Percentiles rank a stretch among this genome's conserved stretches.
Conservation (phyloP, 2,888 invertebrate species). For the Pollenia labialis region DNA sequence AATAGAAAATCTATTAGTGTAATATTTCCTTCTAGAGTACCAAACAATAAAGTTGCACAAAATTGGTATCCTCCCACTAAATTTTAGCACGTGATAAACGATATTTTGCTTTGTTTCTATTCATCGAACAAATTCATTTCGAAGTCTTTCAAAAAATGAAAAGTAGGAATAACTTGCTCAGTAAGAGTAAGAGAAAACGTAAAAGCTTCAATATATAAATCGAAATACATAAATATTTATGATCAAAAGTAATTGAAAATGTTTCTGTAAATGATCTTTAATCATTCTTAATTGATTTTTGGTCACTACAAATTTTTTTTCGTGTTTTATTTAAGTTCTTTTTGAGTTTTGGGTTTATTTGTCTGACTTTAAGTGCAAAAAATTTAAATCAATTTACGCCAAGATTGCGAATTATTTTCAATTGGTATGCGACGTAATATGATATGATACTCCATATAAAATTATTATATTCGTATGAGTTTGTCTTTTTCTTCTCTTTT, state of each 20-base stretch:
- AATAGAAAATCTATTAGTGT: too few species aligned
- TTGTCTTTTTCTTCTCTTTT: background rate
- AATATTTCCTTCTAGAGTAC: too few species aligned
- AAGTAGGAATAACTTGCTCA: background rate
- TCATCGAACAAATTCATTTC: background rate
- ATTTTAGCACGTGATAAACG: background rate
- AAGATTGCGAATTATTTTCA: constrained; percentile 57
- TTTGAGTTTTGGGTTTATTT: constrained; percentile 20
- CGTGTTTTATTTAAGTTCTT: background rate
- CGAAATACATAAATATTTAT: constrained; percentile 11
- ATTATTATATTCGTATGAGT: background rate
- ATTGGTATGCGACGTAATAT: constrained; percentile 68
- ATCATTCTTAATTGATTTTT: constrained; percentile 72
- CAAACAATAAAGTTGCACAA: too few species aligned
- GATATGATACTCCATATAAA: constrained; percentile 55
- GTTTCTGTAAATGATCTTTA: constrained; percentile 30
- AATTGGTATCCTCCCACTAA: too few species aligned
- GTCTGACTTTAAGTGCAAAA: constrained; percentile 43
- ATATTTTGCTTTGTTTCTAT: background rate
- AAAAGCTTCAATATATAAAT: background rate
- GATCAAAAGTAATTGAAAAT: constrained; percentile 1
- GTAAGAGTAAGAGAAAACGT: constrained; percentile 13
- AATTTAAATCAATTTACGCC: constrained; percentile 74
- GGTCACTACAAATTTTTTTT: constrained; percentile 33
- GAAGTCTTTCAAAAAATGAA: background rate